Evolutionary conservation across 1,140 invertebrate genomes (phyloP).

Genomic region (Pemphigus obesinymphae): DNA sequence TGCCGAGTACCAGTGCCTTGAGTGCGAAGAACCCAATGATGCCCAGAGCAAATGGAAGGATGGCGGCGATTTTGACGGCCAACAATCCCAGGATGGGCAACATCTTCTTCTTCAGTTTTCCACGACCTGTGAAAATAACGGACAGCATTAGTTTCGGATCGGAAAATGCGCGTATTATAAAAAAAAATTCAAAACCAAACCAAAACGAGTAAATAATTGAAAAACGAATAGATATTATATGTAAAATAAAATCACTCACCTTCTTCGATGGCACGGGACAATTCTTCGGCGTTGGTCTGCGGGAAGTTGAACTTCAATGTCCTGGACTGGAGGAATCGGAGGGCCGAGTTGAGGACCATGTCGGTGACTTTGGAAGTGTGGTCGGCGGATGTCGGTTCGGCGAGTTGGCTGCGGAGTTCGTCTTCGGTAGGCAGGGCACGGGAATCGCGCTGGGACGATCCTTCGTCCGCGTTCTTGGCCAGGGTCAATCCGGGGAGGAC

Average conservation of each 20-base stretch:
- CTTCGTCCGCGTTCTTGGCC: constrained; percentile 55
- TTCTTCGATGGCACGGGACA: constrained; percentile 60
- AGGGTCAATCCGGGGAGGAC: constrained; percentile 58
- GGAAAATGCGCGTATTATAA: too few relatives aligned
- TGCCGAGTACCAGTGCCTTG: constrained; percentile 69
- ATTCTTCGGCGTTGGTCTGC: constrained; percentile 53
- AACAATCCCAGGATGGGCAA: constrained; percentile 61
- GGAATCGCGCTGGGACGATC: constrained; percentile 48
- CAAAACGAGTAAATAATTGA: background rate
- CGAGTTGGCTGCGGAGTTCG: constrained; percentile 25
- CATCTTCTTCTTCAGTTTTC: constrained; percentile 67
- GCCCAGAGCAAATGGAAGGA: constrained; percentile 64
- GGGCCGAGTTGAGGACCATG: constrained; percentile 65
- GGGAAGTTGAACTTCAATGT: constrained; percentile 73
- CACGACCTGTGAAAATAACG: constrained; percentile 57
- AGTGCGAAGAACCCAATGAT: constrained; percentile 65
- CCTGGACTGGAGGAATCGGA: constrained; percentile 70
- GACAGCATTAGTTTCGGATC: too few relatives aligned
- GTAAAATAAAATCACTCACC: constrained; percentile 51
- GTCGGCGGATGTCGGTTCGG: constrained; percentile 54
- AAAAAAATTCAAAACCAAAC: too few relatives aligned
- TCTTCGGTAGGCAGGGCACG: constrained; percentile 54
- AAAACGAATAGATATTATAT: too few relatives aligned
- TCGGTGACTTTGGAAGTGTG: constrained; percentile 55
- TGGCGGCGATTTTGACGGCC: constrained; percentile 64